Evolutionary conservation across 1,140 invertebrate species (phyloP).

Genomic region (Anastrepha obliqua): DNA sequence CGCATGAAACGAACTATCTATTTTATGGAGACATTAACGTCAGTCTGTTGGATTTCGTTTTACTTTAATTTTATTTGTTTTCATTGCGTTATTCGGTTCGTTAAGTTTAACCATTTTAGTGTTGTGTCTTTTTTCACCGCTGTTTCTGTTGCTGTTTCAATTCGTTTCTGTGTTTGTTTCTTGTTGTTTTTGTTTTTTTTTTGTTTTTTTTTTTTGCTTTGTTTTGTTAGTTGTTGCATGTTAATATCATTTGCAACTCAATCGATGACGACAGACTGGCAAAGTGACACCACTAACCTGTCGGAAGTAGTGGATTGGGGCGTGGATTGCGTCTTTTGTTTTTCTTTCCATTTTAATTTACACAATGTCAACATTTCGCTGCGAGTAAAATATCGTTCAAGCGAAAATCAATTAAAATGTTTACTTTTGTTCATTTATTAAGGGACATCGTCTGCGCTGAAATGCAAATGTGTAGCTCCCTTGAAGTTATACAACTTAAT

Average conservation of each 20-base stretch:
- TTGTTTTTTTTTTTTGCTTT: background rate
- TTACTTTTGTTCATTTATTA: slow-evolving; percentile 31
- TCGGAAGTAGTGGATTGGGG: background rate
- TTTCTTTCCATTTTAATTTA: slow-evolving; percentile 34
- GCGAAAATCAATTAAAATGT: slow-evolving; percentile 39
- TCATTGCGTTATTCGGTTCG: slow-evolving; percentile 30
- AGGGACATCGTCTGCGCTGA: background rate
- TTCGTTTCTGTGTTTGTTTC: background rate
- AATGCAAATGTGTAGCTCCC: background rate
- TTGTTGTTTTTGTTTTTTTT: background rate
- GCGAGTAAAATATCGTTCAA: background rate
- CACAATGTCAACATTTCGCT: background rate
- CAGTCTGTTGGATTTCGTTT: background rate
- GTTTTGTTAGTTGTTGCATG: background rate
- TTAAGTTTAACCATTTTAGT: background rate
- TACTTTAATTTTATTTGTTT: slow-evolving; percentile 47
- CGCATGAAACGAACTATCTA: background rate
- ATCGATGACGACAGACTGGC: slow-evolving; percentile 32
- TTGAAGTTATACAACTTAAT: slow-evolving; percentile 11
- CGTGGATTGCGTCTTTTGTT: background rate
- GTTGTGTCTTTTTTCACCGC: background rate
- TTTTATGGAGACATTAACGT: background rate
- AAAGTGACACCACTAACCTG: background rate
- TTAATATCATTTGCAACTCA: background rate
- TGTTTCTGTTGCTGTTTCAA: no score